A percentile compares a stretch with the other conserved stretches of the same genome.
Conservation (phyloP, 2,113 vertebrate genomes). For the Zootoca vivipara region DNA sequence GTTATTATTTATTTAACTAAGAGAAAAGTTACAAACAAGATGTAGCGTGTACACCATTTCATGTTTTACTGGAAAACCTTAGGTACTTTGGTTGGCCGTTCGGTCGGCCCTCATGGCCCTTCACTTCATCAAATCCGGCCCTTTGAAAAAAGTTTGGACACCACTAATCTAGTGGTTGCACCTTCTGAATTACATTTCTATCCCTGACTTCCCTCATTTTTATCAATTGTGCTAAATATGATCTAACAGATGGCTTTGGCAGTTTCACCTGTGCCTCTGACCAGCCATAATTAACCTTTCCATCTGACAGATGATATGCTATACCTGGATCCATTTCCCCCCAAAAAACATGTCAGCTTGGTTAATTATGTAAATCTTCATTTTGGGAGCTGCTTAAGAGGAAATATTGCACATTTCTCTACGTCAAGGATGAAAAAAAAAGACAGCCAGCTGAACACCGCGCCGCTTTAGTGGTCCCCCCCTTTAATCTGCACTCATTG, state of each 20-base stretch:
- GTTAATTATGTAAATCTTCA: conserved; percentile 35
- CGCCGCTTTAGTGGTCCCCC: not conserved
- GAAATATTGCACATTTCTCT: not conserved
- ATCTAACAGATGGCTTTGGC: conserved; percentile 25
- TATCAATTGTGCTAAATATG: conserved; percentile 16
- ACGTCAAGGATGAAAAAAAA: not conserved
- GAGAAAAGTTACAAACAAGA: too few species aligned
- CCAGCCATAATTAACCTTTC: conserved; percentile 37
- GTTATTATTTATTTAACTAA: too few species aligned
- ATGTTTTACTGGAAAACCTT: too few species aligned
- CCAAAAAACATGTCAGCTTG: conserved; percentile 11
- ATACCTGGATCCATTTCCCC: conserved; percentile 15
- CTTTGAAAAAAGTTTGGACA: too few species aligned
- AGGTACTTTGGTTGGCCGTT: too few species aligned
- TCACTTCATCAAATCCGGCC: too few species aligned
- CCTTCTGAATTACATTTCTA: conserved; percentile 14
- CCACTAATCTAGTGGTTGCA: not conserved
- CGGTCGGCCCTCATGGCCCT: too few species aligned
- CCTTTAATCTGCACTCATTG: not conserved
- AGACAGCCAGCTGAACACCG: not conserved
- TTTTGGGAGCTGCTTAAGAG: not conserved
- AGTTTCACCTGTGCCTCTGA: conserved; percentile 2
- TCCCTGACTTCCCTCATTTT: not conserved
- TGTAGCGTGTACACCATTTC: too few species aligned
- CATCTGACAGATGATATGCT: conserved; percentile 26